Conservation (phyloP, 2,888 invertebrate genomes). For the Eupithecia subfuscata region DNA sequence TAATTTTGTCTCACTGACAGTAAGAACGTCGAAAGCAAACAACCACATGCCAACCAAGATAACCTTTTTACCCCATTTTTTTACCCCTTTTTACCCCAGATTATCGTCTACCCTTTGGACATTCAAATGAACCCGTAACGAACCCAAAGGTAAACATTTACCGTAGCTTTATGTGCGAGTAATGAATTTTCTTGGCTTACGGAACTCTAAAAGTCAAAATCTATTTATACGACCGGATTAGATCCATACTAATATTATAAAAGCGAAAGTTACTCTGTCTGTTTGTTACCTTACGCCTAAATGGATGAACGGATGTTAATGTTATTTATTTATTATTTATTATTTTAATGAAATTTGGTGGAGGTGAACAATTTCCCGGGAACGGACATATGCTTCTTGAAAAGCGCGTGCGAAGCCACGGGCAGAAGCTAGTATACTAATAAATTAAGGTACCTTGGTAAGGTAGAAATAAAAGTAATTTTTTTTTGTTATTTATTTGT, state of each 20-base stretch:
- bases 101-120: slow-evolving; percentile 26
- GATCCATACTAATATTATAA: background rate
- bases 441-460: too few relatives aligned
- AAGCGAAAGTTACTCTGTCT: too few relatives aligned
- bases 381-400: too few relatives aligned
- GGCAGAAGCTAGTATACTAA: too few relatives aligned
- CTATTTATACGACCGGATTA: slow-evolving; percentile 6
- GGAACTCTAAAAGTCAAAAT: slow-evolving; percentile 12
- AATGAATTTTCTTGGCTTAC: slow-evolving; percentile 32
- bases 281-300: too few relatives aligned
- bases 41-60: slow-evolving; percentile 1
- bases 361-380: too few relatives aligned
- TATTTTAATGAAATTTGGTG: too few relatives aligned
- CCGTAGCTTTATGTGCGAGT: slow-evolving; percentile 25
- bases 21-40: slow-evolving; percentile 4
- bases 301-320: too few relatives aligned
- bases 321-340: too few relatives aligned
- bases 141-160: slow-evolving; percentile 32
- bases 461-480: too few relatives aligned
- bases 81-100: slow-evolving; percentile 27
- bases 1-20: background rate
- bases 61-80: slow-evolving; percentile 11
- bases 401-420: too few relatives aligned
- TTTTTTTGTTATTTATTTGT: too few relatives aligned
- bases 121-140: slow-evolving; percentile 34